phyloP scores from a whole-genome alignment of 2,888 invertebrate genomes.

The Drosophila nigricruria region DNA sequence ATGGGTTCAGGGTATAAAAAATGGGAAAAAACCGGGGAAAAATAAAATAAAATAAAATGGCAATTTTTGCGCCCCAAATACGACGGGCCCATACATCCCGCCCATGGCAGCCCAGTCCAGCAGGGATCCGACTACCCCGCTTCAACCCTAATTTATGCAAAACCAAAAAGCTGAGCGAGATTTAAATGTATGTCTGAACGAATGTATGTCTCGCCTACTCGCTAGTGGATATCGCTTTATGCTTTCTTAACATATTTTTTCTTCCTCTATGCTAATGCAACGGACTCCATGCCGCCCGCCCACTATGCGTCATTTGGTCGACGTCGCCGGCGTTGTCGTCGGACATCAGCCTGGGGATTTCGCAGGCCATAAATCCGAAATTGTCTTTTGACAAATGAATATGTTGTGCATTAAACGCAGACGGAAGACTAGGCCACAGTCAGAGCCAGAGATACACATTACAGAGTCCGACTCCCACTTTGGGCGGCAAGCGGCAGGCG shows the following conservation, averaged over 20 bases:
- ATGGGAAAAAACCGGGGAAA: constrained; percentile 17
- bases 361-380: constrained; percentile 81
- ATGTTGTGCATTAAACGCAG: constrained; percentile 81
- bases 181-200: constrained; percentile 51
- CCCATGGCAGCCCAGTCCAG: neutral
- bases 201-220: constrained; percentile 22
- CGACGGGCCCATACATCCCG: constrained; percentile 37
- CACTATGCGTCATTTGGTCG: constrained; percentile 65
- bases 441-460: constrained; percentile 10
- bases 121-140: constrained; percentile 5
- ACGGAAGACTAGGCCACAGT: constrained; percentile 52
- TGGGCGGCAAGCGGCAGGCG: constrained; percentile 61
- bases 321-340: constrained; percentile 23
- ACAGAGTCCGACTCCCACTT: constrained; percentile 22
- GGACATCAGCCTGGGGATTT: constrained; percentile 61
- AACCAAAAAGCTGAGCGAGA: constrained; percentile 70
- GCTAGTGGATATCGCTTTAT: constrained; percentile 75
- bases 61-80: constrained; percentile 69
- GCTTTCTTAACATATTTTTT: constrained; percentile 81
- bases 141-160: constrained; percentile 75
- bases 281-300: constrained; percentile 36
- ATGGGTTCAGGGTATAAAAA: no score
- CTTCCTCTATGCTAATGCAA: constrained; percentile 46
- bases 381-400: constrained; percentile 83
- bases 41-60: constrained; percentile 46